Evolutionary conservation across 2,797 vertebrate genomes (phyloP).

Genomic region (Merluccius polli): DNA sequence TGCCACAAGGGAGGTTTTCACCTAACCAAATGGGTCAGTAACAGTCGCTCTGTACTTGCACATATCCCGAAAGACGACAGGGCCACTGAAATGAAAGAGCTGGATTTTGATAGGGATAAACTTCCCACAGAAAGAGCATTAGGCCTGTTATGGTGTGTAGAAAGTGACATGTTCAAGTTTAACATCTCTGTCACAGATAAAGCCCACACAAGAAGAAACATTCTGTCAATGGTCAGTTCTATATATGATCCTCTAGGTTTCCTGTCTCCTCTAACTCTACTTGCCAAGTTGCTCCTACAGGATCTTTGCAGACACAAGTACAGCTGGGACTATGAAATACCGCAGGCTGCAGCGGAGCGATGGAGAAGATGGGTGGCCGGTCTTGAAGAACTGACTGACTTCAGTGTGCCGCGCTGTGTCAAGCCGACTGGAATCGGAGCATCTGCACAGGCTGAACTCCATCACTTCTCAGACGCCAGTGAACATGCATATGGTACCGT

Average conservation of each 20-base stretch:
- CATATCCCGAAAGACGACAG: constrained; percentile 7
- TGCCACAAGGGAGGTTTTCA: constrained; percentile 13
- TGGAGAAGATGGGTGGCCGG: constrained; percentile 6
- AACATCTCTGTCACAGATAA: neutral
- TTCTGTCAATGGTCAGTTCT: constrained; percentile 21
- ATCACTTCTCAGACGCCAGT: constrained; percentile 21
- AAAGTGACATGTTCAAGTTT: constrained; percentile 15
- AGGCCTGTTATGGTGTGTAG: constrained; percentile 11
- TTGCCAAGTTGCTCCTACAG: constrained; percentile 10
- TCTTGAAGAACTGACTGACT: neutral
- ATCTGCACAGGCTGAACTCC: neutral
- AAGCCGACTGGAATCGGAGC: neutral
- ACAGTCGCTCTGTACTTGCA: neutral
- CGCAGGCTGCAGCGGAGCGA: neutral
- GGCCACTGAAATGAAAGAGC: neutral
- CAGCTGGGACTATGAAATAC: constrained; percentile 16
- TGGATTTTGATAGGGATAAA: constrained; percentile 6
- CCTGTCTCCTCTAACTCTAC: constrained; percentile 3
- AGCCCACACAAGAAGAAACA: neutral
- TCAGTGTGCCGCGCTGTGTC: neutral
- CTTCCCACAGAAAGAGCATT: constrained; percentile 5
- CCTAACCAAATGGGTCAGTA: constrained; percentile 1
- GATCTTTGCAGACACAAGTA: constrained; percentile 12
- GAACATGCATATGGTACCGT: constrained; percentile 22
- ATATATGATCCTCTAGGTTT: constrained; percentile 15